Conservation (phyloP, 1,140 invertebrate species). For the Lutraria rhynchaena region DNA sequence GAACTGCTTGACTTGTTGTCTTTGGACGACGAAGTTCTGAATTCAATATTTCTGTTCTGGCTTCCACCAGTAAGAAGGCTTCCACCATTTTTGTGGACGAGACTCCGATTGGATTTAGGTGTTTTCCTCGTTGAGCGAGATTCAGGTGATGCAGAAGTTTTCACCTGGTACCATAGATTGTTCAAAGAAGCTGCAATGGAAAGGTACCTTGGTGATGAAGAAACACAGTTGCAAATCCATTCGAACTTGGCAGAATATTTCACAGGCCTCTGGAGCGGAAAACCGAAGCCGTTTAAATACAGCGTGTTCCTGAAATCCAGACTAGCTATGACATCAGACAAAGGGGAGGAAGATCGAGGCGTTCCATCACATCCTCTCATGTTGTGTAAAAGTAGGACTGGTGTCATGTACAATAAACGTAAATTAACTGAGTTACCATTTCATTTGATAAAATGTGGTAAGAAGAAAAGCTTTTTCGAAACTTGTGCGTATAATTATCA, state of each 20-base stretch:
- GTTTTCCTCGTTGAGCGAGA: slow-evolving; percentile 97
- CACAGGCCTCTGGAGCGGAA: slow-evolving; percentile 94
- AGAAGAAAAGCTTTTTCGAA: slow-evolving; percentile 53
- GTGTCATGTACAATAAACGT: slow-evolving; percentile 62
- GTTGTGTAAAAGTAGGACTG: slow-evolving; percentile 83
- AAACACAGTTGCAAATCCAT: slow-evolving; percentile 96
- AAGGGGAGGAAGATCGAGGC: slow-evolving; percentile 95
- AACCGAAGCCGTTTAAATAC: slow-evolving; percentile 96
- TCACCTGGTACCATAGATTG: slow-evolving; percentile 72
- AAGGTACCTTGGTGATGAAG: slow-evolving; percentile 97
- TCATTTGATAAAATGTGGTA: slow-evolving; percentile 58
- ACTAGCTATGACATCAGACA: slow-evolving; percentile 85
- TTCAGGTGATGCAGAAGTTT: slow-evolving; percentile 86
- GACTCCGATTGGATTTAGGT: slow-evolving; percentile 89
- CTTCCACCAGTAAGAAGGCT: slow-evolving; percentile 66
- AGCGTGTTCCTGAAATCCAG: slow-evolving; percentile 89
- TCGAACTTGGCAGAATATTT: slow-evolving; percentile 98
- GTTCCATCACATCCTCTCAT: slow-evolving; percentile 96
- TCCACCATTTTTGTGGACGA: slow-evolving; percentile 75
- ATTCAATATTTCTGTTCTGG: slow-evolving; percentile 65
- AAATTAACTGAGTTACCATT: slow-evolving; percentile 71
- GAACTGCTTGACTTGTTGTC: slow-evolving; percentile 76
- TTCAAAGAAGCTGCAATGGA: slow-evolving; percentile 85
- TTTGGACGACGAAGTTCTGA: slow-evolving; percentile 75
- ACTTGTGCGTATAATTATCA: slow-evolving; percentile 67